Conservation (phyloP, 2,797 vertebrate species). For the Peromyscus aztecus region DNA sequence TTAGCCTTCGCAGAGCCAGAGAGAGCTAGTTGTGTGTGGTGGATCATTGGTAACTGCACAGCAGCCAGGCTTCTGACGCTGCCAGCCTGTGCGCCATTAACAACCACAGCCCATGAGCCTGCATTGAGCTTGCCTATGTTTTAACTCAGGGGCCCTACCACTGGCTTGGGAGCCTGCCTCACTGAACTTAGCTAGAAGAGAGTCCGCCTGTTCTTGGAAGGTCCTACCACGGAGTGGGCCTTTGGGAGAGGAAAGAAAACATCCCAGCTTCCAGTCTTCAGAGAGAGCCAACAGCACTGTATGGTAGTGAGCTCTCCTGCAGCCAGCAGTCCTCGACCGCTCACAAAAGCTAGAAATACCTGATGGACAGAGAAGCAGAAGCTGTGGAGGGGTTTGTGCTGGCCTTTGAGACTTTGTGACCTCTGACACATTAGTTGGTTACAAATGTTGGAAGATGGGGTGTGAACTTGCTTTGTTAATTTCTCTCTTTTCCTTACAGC, state of each 20-base stretch:
- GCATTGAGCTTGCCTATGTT: background rate
- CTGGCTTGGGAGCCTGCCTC: background rate
- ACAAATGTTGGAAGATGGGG: background rate
- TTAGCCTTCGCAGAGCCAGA: background rate
- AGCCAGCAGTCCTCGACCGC: background rate
- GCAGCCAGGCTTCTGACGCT: background rate
- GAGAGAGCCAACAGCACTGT: background rate
- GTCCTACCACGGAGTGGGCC: background rate
- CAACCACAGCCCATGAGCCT: background rate
- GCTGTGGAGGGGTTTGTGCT: background rate
- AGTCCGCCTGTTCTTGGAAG: background rate
- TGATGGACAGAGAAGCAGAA: background rate
- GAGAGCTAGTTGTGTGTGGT: background rate
- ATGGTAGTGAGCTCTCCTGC: background rate
- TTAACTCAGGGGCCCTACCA: background rate
- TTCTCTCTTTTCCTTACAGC: conserved; percentile 20
- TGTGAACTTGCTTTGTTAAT: background rate
- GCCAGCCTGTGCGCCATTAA: background rate
- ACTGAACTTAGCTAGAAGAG: background rate
- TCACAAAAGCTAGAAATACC: background rate
- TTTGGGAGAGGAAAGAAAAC: background rate
- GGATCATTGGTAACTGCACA: background rate
- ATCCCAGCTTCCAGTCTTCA: background rate
- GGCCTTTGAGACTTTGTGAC: background rate
- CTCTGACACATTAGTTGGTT: background rate